Evolutionary conservation across 2,113 vertebrate species (phyloP), one percentile per base, ranked within the genome.

Genomic region (Bostrychus sinensis): DNA sequence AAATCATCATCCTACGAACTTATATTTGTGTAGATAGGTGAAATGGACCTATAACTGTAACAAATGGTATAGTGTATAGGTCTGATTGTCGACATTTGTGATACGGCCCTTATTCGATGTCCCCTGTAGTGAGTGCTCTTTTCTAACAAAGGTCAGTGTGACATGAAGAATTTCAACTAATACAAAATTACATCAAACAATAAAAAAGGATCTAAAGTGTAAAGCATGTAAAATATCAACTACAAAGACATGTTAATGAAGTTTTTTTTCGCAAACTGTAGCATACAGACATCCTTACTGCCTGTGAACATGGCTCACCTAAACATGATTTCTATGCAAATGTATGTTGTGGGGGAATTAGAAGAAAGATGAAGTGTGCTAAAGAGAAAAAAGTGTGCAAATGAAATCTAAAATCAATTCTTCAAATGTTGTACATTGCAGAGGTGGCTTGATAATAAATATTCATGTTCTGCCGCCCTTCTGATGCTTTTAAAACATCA

Each of bases 381-480:
- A 1, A 7, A 19, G 23, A 45, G 13, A 41, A 63, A 62, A 56
- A 72, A 61, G 38, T 43, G 26, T 53, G 62, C 70, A 80, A 86
- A 81, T 78, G 10, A 77, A 83, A 82, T 83, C 63, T 72, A 53
- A 86, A 85, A 73, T 67, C 20, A 13, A 85, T 85, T 84, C 23
- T 68, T 67, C 59, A 61, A 58, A 45, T 45, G 2, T 42, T 45
- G 28, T 7, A 38, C 54, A 48, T 66, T 73, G 62, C 75, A 70
- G 57, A 72, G 66, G 56, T 72, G 62, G 62, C 72, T 66, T 3
- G 4, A 41, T 56, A 37, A 83, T 86, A 74, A 72, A 78, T 78
- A 85, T 84, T 80, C 51, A 82, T 76, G 63, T 64, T 71, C 65
- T 62, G 43, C 38, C 32, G 55, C 69, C 45, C 28, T 36, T 11